Base-by-base conservation (phyloP, 2,888 invertebrate genomes). In the Drosophila macrospina region DNA sequence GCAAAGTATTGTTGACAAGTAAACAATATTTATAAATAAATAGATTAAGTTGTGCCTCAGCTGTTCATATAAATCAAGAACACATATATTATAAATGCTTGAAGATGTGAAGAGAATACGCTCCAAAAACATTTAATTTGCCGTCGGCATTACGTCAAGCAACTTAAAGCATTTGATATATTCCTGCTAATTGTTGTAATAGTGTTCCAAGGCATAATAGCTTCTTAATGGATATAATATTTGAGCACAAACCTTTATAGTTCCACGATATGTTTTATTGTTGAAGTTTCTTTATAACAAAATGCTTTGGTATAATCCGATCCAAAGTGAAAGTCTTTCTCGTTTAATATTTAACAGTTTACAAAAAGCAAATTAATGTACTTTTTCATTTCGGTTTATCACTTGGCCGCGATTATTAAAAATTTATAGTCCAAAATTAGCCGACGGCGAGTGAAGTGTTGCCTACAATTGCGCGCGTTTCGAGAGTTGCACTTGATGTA, bases 391-490 rank as follows among this genome's bases (percentile, higher is more conserved):
- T 20, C 8, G 41, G 26, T 55, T 20, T 15, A 15, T 34, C 39
- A 61, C 41, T 61, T 34, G 42, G 8, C 2, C 8, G 10, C 20
- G 8, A 4, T n/a, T 32, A 26, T 45, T 26, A 3, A 5, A 4
- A 2, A 5, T 13, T 45, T 4, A 3, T 36, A 36, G 16, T 45
- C 13, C 26, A 13, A 30, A 44, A 11, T 41, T 44, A 28, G 32
- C 87, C 84, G 88, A 69, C 84, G 84, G 84, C 64, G 28, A 67
- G 59, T 45, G 45, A 67, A 65, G 5, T 65, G 52, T 59, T 76
- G 87, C 71, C 79, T 86, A 77, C 74, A 69, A 55, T 70, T 71
- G 57, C 57, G 72, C 73, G 76, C 64, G 68, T 65, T 63, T 54
- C 37, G 48, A 37, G 41, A 64, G 36, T 39, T 41, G 39, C 30